Base-by-base conservation (phyloP, 2,888 invertebrate species). In the Lasioglossum marginatum region DNA sequence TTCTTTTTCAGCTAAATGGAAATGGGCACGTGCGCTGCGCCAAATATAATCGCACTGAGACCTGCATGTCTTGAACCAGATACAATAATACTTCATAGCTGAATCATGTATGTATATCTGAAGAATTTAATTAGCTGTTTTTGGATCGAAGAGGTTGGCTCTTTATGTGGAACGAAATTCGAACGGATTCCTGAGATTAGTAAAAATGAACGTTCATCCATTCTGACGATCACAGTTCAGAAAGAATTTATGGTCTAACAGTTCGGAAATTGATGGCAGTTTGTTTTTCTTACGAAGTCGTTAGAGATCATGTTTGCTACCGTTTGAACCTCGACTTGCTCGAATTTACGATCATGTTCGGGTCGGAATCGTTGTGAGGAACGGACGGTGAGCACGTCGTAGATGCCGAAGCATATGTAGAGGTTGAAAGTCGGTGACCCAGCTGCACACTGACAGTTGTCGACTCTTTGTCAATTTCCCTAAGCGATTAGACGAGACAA, bases 381-480 rank as follows among this genome's bases (percentile, higher is more conserved):
- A 4, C 4, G n/a, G 4, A n/a, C 57, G 10, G 5, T 0, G 66
- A 19, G 34, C 74, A 34, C 40, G 31, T n/a, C 48, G 34, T 27
- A 40, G 37, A 78, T 45, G 43, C 66, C 48, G 63, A 23, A 74
- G 43, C 76, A 81, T 74, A 79, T 82, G 81, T 52, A 66, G 83
- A 81, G 76, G 85, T 77, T 91, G 84, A 83, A 90, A 91, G 83
- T 91, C 86, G 90, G 91, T 92, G 92, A 91, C 91, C 93, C 93
- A 93, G 93, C 93, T 93, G 93, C 90, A 85, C 89, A 87, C 89
- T 89, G 92, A 93, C 93, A 93, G 93, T 93, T 92, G 93, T 92
- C 92, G 94, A 92, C 92, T 92, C 93, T 93, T 93, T 93, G 93
- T 93, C 93, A 92, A 93, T 93, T 93, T 93, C 90, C 92, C 92